Percentiles rank a stretch among this genome's conserved stretches.
Conservation (phyloP, 2,888 invertebrate species). For the Uropetala carovei region DNA sequence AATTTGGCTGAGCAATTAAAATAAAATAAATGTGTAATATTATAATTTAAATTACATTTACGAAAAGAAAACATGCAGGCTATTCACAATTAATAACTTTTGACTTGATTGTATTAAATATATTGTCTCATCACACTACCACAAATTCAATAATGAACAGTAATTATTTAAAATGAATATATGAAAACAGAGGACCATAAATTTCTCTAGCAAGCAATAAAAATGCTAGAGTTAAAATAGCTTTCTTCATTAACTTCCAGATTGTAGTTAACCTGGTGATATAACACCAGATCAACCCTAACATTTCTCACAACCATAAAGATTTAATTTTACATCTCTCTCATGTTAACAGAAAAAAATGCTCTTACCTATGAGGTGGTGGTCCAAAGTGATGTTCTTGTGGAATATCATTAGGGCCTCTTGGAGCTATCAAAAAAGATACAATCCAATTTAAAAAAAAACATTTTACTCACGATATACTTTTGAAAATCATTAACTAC, state of each 20-base stretch:
- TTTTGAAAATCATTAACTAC: background rate
- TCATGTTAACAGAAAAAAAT: background rate
- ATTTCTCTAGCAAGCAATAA: background rate
- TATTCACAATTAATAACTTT: no score
- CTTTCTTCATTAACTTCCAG: background rate
- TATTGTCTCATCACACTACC: no score
- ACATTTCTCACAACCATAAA: background rate
- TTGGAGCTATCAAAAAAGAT: background rate
- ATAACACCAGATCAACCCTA: background rate
- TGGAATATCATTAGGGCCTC: constrained; percentile 51
- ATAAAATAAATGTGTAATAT: no score
- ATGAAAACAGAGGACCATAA: background rate
- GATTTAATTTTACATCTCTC: no score
- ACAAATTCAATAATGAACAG: no score
- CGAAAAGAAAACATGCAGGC: no score
- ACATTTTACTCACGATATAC: background rate
- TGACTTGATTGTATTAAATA: no score
- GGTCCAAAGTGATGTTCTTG: constrained; percentile 60
- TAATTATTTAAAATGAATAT: background rate
- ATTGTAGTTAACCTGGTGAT: background rate
- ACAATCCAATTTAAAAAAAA: background rate
- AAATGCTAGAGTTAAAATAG: background rate
- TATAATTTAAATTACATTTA: no score
- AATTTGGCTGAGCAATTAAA: no score
- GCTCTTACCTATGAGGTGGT: constrained; percentile 45